phyloP scores from a whole-genome alignment of 2,113 vertebrate genomes.

The Sander vitreus region DNA sequence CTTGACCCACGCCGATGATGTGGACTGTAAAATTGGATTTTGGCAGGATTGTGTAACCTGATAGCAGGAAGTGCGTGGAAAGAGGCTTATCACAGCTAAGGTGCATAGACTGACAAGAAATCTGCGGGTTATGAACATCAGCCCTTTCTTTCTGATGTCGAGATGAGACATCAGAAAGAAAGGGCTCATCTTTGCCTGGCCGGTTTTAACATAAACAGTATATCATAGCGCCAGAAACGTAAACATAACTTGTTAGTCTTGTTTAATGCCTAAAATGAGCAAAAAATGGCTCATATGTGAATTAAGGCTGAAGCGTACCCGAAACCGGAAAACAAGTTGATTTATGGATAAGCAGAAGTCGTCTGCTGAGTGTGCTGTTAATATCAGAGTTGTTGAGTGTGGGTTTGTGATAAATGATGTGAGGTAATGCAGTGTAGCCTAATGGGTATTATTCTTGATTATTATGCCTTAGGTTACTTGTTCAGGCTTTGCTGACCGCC shows the following conservation, averaged over 20 bases:
- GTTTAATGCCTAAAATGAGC: not conserved
- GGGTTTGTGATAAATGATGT: slow-evolving; percentile 9
- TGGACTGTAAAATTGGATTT: slow-evolving; percentile 41
- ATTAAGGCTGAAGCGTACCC: not conserved
- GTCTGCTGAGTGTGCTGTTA: not conserved
- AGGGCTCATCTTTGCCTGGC: not conserved
- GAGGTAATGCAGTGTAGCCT: slow-evolving; percentile 29
- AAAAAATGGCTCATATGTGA: not conserved
- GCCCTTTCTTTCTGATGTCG: not conserved
- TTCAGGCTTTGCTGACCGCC: slow-evolving; percentile 2
- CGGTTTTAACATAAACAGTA: not conserved
- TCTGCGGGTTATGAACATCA: not conserved
- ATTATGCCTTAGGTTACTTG: slow-evolving; percentile 47
- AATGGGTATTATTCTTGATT: slow-evolving; percentile 29
- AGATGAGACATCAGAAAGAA: not conserved
- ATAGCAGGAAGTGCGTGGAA: slow-evolving; percentile 37
- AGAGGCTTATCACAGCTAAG: slow-evolving; percentile 26
- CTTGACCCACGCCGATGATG: not conserved
- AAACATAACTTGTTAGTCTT: not conserved
- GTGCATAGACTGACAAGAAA: not conserved
- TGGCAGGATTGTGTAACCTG: slow-evolving; percentile 25
- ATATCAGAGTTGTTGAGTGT: slow-evolving; percentile 1
- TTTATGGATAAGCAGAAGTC: not conserved
- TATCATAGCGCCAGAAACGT: not conserved
- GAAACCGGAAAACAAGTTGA: not conserved